Base-by-base conservation (phyloP, 1,140 invertebrate species). In the Hycleus cichorii region DNA sequence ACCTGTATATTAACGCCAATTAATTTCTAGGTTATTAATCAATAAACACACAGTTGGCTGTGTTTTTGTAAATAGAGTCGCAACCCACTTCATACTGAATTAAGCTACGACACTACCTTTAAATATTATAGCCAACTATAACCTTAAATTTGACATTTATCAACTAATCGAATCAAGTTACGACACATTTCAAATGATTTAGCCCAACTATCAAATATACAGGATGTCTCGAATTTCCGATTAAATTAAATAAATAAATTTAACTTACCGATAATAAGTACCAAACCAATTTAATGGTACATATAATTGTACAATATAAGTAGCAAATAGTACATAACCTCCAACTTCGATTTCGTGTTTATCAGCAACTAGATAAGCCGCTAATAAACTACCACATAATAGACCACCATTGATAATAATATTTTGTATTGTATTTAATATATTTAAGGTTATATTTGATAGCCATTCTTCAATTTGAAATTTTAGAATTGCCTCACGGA, bases 251-350 rank as follows among this genome's bases (percentile, higher is more conserved):
- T 12, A 48, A 46, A 42, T 57, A 48, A 8, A 12, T 48, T 46
- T 24, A 4, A 59, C 57, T 60, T 74, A 92, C 90, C 93, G 88
- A 69, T 98, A 98, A 74, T 95, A 96, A n/a, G 95, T 97, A 11
- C 95, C 96, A 72, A 98, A 94, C 87, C 90, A 98, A 77, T 98
- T 98, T 2, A 98, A 75, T 0, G 95, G 95, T 18, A 90, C 87
- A 71, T 97, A 97, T n/a, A 98, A 75, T 72, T 98, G 95, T 47
- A 93, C 84, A n/a, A 98, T 89, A 67, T 98, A 97, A 11, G 90
- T 90, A 0, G 90, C 87, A 76, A 97, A 98, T 1, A 98, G 78
- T 4, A 96, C 91, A 75, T 96, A 98, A 68, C 97, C 94, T 55
- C 96, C 95, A 39, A 95, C 86, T 1, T 89, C 93, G 11, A 97